Evolutionary conservation across 2,888 invertebrate genomes (phyloP).

Genomic region (Eupithecia tripunctaria): DNA sequence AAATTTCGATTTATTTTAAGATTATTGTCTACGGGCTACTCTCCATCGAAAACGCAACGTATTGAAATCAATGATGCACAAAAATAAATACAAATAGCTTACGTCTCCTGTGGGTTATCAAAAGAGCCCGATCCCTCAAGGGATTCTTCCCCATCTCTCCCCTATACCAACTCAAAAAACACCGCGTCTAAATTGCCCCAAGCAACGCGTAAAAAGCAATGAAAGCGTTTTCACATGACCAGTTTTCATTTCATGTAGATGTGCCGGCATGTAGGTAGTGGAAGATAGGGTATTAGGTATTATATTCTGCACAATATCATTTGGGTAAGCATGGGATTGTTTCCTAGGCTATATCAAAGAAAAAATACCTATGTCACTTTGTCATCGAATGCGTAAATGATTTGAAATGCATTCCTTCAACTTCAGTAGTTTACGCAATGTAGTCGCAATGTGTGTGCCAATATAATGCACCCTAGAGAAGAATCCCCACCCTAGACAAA

Average conservation of each 20-base stretch:
- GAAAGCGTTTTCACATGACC: constrained; percentile 82
- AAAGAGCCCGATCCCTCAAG: constrained; percentile 59
- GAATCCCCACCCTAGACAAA: no score
- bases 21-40: background rate
- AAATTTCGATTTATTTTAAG: no score
- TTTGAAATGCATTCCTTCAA: no score
- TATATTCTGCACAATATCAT: no score
- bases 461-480: no score
- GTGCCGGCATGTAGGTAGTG: background rate
- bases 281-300: background rate
- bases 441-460: no score
- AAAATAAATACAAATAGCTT: constrained; percentile 52
- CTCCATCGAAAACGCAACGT: background rate
- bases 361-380: no score
- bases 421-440: no score
- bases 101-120: constrained; percentile 63
- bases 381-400: no score
- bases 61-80: constrained; percentile 58
- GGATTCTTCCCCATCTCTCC: constrained; percentile 25
- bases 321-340: no score
- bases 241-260: constrained; percentile 76
- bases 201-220: constrained; percentile 82
- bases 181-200: constrained; percentile 78
- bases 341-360: no score
- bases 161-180: constrained; percentile 61